A percentile compares a stretch with the other conserved stretches of the same genome.
Conservation (phyloP, 1,140 invertebrate genomes). For the Psilanteris sp. region DNA sequence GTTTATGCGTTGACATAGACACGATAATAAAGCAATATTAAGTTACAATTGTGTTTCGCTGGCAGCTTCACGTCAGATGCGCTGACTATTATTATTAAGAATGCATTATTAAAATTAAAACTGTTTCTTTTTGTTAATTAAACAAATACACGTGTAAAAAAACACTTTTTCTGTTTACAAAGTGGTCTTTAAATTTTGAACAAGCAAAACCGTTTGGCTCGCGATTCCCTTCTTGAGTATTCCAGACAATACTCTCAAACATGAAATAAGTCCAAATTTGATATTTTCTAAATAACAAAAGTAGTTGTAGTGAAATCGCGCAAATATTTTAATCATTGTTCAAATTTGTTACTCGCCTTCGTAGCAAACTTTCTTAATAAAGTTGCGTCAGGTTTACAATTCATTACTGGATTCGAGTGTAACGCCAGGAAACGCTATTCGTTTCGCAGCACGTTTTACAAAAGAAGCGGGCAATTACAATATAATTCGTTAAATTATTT, state of each 20-base stretch:
- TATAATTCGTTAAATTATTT: no score
- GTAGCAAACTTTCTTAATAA: constrained; percentile 18
- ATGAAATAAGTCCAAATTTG: no score
- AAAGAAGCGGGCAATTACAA: no score
- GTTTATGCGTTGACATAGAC: constrained; percentile 1
- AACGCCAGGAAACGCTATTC: not conserved
- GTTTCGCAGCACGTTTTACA: constrained; percentile 2
- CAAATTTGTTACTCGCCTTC: not conserved
- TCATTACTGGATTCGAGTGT: constrained; percentile 1
- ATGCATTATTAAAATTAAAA: no score
- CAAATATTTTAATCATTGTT: not conserved
- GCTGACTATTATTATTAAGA: no score
- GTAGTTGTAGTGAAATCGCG: not conserved
- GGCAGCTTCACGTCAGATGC: constrained; percentile 9
- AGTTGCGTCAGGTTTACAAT: constrained; percentile 17
- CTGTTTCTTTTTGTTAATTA: no score
- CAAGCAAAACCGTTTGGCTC: constrained; percentile 1
- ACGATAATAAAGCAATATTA: constrained; percentile 20
- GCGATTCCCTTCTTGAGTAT: no score
- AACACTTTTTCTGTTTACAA: no score
- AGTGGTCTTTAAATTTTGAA: no score
- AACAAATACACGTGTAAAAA: no score
- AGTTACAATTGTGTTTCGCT: constrained; percentile 18
- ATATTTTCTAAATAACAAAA: no score
- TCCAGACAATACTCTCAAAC: no score